Percentiles rank a stretch among this genome's conserved stretches.
Conservation (phyloP, 2,888 invertebrate genomes). For the Ophion ellenae region DNA sequence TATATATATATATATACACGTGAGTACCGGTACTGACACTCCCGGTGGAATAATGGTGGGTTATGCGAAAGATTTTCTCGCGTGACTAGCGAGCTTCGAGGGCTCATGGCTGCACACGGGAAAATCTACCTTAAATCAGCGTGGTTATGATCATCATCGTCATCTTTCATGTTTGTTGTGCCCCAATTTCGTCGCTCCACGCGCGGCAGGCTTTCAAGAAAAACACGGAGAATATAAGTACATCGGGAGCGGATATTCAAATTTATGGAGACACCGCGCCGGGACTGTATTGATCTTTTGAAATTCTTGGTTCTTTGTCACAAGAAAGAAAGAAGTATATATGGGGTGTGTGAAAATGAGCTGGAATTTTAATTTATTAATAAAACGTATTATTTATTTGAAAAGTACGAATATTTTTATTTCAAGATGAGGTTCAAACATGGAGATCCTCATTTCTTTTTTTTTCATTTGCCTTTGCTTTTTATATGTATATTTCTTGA, state of each 20-base stretch:
- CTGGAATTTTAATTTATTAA: too few species aligned
- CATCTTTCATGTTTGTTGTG: constrained; percentile 18
- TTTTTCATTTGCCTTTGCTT: too few species aligned
- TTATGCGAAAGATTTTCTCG: constrained; percentile 53
- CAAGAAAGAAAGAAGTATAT: neutral
- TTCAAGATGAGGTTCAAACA: too few species aligned
- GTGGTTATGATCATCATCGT: constrained; percentile 32
- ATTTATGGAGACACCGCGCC: neutral
- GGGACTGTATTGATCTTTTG: neutral
- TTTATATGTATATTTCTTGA: too few species aligned
- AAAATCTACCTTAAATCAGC: constrained; percentile 15
- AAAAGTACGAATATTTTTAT: too few species aligned
- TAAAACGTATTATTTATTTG: too few species aligned
- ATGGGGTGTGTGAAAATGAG: too few species aligned
- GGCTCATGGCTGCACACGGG: neutral
- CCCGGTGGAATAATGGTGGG: constrained; percentile 37
- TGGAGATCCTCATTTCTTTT: too few species aligned
- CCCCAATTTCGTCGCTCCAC: constrained; percentile 15
- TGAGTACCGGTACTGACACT: constrained; percentile 1
- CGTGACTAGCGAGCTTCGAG: constrained; percentile 52
- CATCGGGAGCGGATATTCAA: neutral
- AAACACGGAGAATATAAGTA: neutral
- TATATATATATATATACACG: neutral
- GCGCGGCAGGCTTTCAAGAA: neutral
- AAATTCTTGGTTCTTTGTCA: neutral